Conservation (phyloP, 2,797 vertebrate species). For the Cygnus olor region DNA sequence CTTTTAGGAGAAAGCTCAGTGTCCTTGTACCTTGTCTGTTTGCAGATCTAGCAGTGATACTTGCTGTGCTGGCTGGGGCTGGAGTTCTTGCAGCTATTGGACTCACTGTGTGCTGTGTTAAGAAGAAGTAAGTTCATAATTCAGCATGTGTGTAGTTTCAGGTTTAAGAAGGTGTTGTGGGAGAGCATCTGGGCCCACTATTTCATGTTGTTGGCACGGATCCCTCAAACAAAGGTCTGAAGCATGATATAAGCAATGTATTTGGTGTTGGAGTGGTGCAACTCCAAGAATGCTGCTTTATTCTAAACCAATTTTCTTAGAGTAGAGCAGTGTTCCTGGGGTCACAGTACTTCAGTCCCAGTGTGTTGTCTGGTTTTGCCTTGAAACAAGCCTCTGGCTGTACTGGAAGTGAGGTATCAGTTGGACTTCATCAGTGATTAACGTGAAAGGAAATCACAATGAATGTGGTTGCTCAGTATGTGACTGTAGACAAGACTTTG, state of each 20-base stretch:
- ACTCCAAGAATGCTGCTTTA: not conserved
- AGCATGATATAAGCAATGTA: not conserved
- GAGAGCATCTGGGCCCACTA: not conserved
- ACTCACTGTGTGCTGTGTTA: conserved; percentile 79
- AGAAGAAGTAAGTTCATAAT: conserved; percentile 81
- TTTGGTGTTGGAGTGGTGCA: not conserved
- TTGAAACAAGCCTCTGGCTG: not conserved
- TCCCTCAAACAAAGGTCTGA: not conserved
- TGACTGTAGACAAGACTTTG: not conserved
- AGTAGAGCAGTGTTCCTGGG: not conserved
- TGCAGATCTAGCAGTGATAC: conserved; percentile 82
- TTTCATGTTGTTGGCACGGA: not conserved
- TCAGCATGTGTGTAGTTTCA: not conserved
- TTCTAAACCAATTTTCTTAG: not conserved
- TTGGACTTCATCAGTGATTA: not conserved
- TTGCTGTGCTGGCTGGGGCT: conserved; percentile 77
- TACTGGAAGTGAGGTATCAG: not conserved
- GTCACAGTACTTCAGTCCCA: not conserved
- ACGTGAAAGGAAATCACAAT: not conserved
- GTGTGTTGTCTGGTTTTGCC: not conserved
- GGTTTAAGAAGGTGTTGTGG: not conserved
- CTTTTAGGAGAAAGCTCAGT: not conserved
- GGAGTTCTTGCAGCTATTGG: conserved; percentile 64
- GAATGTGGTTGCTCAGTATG: not conserved
- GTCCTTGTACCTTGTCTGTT: conserved; percentile 38